Base-by-base conservation (phyloP, 2,797 vertebrate species). In the Rhinophrynus dorsalis region DNA sequence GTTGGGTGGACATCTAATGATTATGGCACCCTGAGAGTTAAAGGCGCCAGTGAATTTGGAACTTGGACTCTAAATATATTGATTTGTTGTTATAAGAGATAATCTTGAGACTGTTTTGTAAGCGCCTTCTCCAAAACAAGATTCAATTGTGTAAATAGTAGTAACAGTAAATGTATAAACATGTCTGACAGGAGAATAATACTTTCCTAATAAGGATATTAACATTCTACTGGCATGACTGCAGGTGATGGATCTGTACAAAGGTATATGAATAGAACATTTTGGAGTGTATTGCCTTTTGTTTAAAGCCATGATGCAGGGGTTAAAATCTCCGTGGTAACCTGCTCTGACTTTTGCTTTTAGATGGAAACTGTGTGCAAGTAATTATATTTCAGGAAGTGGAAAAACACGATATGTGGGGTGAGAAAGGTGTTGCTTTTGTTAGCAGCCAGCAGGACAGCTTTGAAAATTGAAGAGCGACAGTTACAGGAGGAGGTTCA, bases 311-410 rank as follows among this genome's bases (percentile, higher is more conserved):
- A 17, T 9, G 5, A 13, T 48, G 44, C 21, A 56, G 29, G 67
- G 21, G 69, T 73, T 66, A 66, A 60, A 50, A 45, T 59, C 35
- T 73, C 61, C 8, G n/a, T 66, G 35, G 62, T 66, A 59, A 60
- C 62, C 45, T 12, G 17, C 8, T 20, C 24, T 73, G 45, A 11
- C 37, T 60, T 35, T 35, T 45, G 70, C 61, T 59, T 72, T 72
- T 72, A 59, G 55, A 21, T 33, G 35, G 35, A 52, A 73, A 15
- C 55, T 45, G 44, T 44, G 55, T 20, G 17, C 42, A 18, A 27
- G 38, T 64, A 73, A 73, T 66, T 66, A 73, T 45, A 44, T 73
- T 66, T 73, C 45, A 66, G 55, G 55, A 17, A 52, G 44, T 42
- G 45, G 60, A 57, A 72, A 51, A 58, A 58, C 21, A 51, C 2